phyloP scores from a whole-genome alignment of 2,797 vertebrate species.

The Thalassophryne amazonica region DNA sequence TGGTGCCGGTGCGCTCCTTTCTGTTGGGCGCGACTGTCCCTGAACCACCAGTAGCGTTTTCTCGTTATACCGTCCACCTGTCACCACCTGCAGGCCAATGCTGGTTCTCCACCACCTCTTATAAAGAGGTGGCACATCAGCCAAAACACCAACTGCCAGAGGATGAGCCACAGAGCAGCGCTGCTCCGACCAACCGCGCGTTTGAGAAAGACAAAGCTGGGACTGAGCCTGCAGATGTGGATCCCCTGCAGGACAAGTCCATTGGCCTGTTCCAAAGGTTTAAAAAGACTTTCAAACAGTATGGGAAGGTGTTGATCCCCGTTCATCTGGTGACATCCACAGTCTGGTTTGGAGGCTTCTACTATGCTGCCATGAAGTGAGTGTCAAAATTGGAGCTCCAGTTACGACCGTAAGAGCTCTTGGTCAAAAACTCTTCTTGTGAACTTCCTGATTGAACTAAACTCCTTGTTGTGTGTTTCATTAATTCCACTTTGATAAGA shows the following conservation, averaged over 20 bases:
- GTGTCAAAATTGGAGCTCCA: too few species aligned
- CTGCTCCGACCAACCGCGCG: conserved; percentile 3
- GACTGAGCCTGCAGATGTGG: conserved; percentile 66
- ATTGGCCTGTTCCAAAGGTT: conserved; percentile 90
- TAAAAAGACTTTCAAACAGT: conserved; percentile 95
- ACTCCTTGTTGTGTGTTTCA: too few species aligned
- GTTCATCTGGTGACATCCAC: conserved; percentile 92
- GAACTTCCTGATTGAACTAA: too few species aligned
- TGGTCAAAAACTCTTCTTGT: too few species aligned
- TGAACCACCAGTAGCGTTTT: conserved; percentile 6
- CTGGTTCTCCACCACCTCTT: conserved; percentile 72
- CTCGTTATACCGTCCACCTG: conserved; percentile 45
- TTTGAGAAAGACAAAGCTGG: background rate
- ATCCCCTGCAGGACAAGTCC: conserved; percentile 93
- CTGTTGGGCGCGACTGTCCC: background rate
- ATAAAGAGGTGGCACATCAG: conserved; percentile 61
- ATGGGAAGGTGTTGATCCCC: conserved; percentile 96
- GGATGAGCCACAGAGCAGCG: conserved; percentile 19
- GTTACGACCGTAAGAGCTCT: too few species aligned
- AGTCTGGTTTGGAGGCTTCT: conserved; percentile 94
- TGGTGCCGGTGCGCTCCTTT: conserved; percentile 38
- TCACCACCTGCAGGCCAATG: conserved; percentile 11
- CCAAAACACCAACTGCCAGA: conserved; percentile 47
- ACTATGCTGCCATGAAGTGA: conserved; percentile 97
- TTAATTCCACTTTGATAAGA: too few species aligned